phyloP scores from a whole-genome alignment of 2,888 invertebrate genomes.

The Drosophila merina region DNA sequence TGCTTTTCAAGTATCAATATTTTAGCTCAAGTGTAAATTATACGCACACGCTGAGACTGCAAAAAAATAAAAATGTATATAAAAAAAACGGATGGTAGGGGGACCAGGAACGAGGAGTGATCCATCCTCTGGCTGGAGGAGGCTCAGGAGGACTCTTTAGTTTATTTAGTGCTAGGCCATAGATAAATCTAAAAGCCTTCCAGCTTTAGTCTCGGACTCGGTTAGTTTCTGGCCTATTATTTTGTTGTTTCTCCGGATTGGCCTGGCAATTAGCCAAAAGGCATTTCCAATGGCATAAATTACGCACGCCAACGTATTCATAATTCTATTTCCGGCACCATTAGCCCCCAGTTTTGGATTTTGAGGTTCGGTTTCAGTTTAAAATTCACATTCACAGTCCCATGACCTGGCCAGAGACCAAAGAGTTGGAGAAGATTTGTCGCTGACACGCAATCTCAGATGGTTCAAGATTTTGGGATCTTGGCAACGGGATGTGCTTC shows the following conservation, averaged over 20 bases:
- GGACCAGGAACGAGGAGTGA: slow-evolving; percentile 3
- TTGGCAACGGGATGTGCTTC: slow-evolving; percentile 75
- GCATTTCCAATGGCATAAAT: slow-evolving; percentile 72
- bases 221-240: not conserved
- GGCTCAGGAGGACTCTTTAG: slow-evolving; percentile 9
- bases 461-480: not conserved
- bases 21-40: slow-evolving; percentile 82
- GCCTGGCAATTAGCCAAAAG: slow-evolving; percentile 37
- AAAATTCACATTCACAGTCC: slow-evolving; percentile 9
- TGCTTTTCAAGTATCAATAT: slow-evolving; percentile 83
- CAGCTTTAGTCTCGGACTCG: not conserved
- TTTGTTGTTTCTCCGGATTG: slow-evolving; percentile 36
- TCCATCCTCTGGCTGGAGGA: slow-evolving; percentile 16
- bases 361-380: not conserved
- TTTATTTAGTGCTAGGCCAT: slow-evolving; percentile 76
- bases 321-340: slow-evolving; percentile 80
- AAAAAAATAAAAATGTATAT: not conserved
- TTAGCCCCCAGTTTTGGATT: slow-evolving; percentile 48
- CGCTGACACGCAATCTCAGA: slow-evolving; percentile 68
- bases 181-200: slow-evolving; percentile 77
- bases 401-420: slow-evolving; percentile 15
- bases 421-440: slow-evolving; percentile 60
- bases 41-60: slow-evolving; percentile 55
- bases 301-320: slow-evolving; percentile 79
- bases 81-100: not conserved